Evolutionary conservation across 2,888 invertebrate species (phyloP), one percentile per base, ranked within the genome.

Genomic region (Itoplectis maculator): DNA sequence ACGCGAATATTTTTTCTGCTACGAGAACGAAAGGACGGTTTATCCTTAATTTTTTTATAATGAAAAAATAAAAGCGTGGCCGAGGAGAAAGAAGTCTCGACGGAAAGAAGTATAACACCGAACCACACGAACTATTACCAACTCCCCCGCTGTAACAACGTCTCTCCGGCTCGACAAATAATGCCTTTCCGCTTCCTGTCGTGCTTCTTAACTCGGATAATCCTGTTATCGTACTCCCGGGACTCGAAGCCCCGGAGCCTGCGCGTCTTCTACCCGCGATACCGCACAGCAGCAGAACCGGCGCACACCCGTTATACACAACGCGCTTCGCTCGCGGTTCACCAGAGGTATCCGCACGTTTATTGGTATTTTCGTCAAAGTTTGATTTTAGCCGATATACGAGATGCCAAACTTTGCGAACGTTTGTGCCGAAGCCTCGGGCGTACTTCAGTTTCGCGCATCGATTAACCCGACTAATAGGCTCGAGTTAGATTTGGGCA

Each of bases 201-300:
- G 45, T 76, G 45, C n/a, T 68, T 47, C 66, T 68, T 68, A 76
- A 76, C 51, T 68, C 42, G 68, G 49, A 69, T 74, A 74, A 74
- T 68, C 74, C 35, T 68, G 42, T 68, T 61, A 66, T 42, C 42
- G 42, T 51, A 59, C 42, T 45, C 42, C 51, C 13, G 59, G 51
- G 63, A 74, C 74, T 74, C 40, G 45, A 63, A 69, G 61, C 63
- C 59, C 56, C 40, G 40, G 56, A 61, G 35, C 6, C 29, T 35
- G 18, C 51, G 18, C 45, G 29, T 56, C 35, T 15, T 13, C 59
- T 13, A 13, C 11, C 2, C 15, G 11, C 51, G n/a, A 29, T 42
- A 23, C 18, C n/a, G 42, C 13, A 20, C 65, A 23, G 9, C 9
- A 37, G n/a, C n/a, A n/a, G n/a, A n/a, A n/a, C n/a, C n/a, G n/a